A percentile compares a stretch with the other conserved stretches of the same genome.
Conservation (phyloP, 2,113 vertebrate genomes). For the Leucoraja erinaceus region DNA sequence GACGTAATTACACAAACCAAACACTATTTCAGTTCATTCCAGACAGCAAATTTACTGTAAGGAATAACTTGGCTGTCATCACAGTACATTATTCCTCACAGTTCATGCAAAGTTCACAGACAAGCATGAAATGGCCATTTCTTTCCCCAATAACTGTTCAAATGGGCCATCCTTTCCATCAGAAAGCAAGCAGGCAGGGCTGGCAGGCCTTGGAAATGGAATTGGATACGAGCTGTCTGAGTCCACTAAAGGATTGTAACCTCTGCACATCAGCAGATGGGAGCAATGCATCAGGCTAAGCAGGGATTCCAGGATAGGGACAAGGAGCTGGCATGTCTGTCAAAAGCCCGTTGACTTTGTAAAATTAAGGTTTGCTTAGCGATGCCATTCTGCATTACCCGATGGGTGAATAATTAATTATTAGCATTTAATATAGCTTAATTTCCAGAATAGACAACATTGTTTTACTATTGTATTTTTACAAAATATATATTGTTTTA, state of each 20-base stretch:
- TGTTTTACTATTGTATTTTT: not conserved
- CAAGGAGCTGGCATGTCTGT: slow-evolving; percentile 30
- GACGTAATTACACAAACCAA: slow-evolving; percentile 99
- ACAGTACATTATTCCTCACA: slow-evolving; percentile 91
- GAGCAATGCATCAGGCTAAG: slow-evolving; percentile 44
- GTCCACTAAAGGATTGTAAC: slow-evolving; percentile 48
- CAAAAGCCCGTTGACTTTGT: slow-evolving; percentile 30
- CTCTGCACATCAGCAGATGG: slow-evolving; percentile 34
- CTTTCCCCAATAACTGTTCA: slow-evolving; percentile 67
- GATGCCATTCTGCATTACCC: not conserved
- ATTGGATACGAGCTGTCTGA: slow-evolving; percentile 56
- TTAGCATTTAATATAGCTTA: not conserved
- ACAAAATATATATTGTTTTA: not conserved
- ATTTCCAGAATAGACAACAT: not conserved
- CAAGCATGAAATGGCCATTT: slow-evolving; percentile 80
- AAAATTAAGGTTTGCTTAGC: not conserved
- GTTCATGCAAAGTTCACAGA: slow-evolving; percentile 99
- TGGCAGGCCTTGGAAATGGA: slow-evolving; percentile 46
- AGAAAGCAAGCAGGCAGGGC: slow-evolving; percentile 48
- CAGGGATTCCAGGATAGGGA: slow-evolving; percentile 39
- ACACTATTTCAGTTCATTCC: slow-evolving; percentile 99
- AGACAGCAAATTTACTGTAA: slow-evolving; percentile 97
- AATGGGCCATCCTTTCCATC: slow-evolving; percentile 58
- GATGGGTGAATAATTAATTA: not conserved
- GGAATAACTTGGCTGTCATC: slow-evolving; percentile 96